phyloP scores from a whole-genome alignment of 2,888 invertebrate genomes.

The Microctonus brassicae region DNA sequence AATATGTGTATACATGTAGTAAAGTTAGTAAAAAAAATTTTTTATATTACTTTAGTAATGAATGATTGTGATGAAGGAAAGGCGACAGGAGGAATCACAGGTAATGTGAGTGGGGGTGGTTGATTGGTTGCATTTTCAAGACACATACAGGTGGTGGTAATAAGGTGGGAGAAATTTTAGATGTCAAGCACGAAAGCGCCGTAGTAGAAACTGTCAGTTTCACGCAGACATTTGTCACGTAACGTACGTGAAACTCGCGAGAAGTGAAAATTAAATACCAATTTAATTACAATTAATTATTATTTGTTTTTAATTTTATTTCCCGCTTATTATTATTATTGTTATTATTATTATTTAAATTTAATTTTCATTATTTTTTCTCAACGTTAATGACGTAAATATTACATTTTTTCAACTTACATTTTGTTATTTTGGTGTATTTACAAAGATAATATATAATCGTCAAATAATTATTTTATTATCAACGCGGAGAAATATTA shows the following conservation, averaged over 20 bases:
- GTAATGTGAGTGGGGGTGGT: conserved; percentile 41
- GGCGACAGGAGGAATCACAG: conserved; percentile 28
- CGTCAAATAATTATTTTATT: not conserved
- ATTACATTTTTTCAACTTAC: no score
- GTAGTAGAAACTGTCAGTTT: conserved; percentile 58
- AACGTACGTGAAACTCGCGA: conserved; percentile 34
- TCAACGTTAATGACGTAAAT: no score
- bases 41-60: no score
- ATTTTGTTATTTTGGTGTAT: no score
- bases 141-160: conserved; percentile 36
- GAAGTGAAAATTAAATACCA: not conserved
- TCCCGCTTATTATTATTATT: not conserved
- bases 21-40: no score
- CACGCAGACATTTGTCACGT: conserved; percentile 50
- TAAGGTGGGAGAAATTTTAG: conserved; percentile 57
- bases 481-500: not conserved
- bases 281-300: not conserved
- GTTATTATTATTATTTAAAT: not conserved
- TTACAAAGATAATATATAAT: no score
- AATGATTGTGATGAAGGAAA: conserved; percentile 14
- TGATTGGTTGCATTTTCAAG: conserved; percentile 29
- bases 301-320: not conserved
- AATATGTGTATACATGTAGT: not conserved
- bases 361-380: no score
- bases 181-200: conserved; percentile 54